Evolutionary conservation across 1,140 invertebrate species (phyloP).

Genomic region (Brachystomella parvula): DNA sequence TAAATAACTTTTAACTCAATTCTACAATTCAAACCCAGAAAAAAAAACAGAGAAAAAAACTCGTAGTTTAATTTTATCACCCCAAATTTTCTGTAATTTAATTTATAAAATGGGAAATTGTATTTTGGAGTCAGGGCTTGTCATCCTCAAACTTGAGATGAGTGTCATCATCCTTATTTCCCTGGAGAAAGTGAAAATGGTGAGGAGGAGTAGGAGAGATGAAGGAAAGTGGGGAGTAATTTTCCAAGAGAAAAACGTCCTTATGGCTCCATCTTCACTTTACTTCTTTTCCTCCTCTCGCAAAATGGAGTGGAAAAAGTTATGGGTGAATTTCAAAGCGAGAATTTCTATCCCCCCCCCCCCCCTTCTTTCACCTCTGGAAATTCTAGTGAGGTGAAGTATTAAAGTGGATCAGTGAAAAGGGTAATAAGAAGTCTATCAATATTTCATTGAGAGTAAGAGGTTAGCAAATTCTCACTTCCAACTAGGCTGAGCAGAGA

Average conservation of each 20-base stretch:
- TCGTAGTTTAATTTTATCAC: neutral
- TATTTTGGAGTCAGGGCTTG: slow-evolving; percentile 9
- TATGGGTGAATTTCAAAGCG: neutral
- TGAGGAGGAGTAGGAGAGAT: too few species aligned
- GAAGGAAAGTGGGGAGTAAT: too few species aligned
- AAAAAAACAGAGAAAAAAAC: neutral
- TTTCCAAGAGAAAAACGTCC: neutral
- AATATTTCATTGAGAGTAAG: slow-evolving; percentile 37
- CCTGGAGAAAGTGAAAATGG: neutral
- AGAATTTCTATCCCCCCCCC: neutral
- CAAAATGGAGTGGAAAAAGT: neutral
- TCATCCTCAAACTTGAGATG: slow-evolving; percentile 15
- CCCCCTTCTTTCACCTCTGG: neutral
- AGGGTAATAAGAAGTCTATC: slow-evolving; percentile 29
- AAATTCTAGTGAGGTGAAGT: neutral
- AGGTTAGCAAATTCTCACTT: slow-evolving; percentile 39
- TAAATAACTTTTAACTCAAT: neutral
- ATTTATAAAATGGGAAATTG: neutral
- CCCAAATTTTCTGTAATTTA: neutral
- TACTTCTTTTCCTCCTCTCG: neutral
- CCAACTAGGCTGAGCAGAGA: neutral
- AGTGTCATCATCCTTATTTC: neutral
- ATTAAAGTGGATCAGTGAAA: slow-evolving; percentile 13
- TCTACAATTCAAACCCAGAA: neutral
- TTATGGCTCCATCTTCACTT: neutral